Percentiles rank a stretch among this genome's conserved stretches.
phyloP scores from a whole-genome alignment of 2,797 vertebrate species.

The Enteromius paludinosus region DNA sequence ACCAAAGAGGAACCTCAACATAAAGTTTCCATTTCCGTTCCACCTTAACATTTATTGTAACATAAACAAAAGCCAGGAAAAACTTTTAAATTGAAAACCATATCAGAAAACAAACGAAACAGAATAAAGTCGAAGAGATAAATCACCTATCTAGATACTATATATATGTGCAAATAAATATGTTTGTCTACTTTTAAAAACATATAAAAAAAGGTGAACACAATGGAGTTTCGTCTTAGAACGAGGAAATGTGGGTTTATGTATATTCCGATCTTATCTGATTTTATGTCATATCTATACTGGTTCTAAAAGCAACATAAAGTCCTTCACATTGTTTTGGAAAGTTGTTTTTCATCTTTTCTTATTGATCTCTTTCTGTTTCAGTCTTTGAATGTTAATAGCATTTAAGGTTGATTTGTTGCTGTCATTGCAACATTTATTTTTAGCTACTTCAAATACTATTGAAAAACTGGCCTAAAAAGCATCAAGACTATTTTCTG shows the following conservation, averaged over 20 bases:
- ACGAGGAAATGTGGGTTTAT: not conserved
- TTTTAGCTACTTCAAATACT: conserved; percentile 30
- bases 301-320: not conserved
- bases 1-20: not conserved
- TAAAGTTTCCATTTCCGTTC: not conserved
- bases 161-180: conserved; percentile 17
- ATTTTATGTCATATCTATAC: not conserved
- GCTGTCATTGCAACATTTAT: conserved; percentile 4
- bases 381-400: conserved; percentile 14
- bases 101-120: conserved; percentile 7
- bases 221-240: not conserved
- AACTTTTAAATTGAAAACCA: conserved; percentile 19
- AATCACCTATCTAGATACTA: not conserved
- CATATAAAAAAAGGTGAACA: not conserved
- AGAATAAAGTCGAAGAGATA: conserved; percentile 2
- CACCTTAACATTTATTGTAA: not conserved
- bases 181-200: not conserved
- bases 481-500: conserved; percentile 39
- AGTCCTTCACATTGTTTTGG: not conserved
- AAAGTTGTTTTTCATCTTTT: not conserved
- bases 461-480: conserved; percentile 5
- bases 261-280: not conserved
- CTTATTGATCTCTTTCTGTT: not conserved
- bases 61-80: not conserved
- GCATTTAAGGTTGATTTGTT: conserved; percentile 24